Conservation (phyloP, 2,888 invertebrate species). For the Drosophila anomalipes region DNA sequence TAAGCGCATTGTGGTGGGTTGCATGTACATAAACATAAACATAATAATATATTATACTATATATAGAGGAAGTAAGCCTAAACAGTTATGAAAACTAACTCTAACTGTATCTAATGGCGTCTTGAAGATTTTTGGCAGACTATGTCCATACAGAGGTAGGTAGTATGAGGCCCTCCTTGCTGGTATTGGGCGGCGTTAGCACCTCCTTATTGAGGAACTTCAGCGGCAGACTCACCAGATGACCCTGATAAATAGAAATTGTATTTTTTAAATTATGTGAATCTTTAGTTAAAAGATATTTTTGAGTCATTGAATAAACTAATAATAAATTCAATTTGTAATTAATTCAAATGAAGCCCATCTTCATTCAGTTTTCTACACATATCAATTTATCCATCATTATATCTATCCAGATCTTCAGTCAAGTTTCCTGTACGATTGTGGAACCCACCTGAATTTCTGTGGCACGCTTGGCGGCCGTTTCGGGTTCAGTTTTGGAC, state of each 20-base stretch:
- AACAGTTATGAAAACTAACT: slow-evolving; percentile 10
- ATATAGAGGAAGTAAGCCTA: slow-evolving; percentile 19
- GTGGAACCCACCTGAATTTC: slow-evolving; percentile 88
- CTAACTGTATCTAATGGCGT: slow-evolving; percentile 41
- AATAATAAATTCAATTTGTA: not conserved
- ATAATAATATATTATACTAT: not conserved
- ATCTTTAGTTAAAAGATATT: not conserved
- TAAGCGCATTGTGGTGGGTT: slow-evolving; percentile 75
- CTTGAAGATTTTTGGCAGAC: slow-evolving; percentile 70
- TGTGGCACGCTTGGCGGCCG: slow-evolving; percentile 90
- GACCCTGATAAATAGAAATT: slow-evolving; percentile 87
- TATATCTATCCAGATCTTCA: not conserved
- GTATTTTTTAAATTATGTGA: not conserved
- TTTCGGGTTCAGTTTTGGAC: slow-evolving; percentile 89
- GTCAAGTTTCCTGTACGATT: not conserved
- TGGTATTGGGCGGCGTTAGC: slow-evolving; percentile 92
- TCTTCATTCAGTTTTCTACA: not conserved
- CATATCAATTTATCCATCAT: not conserved
- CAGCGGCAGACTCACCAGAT: slow-evolving; percentile 94
- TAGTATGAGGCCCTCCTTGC: slow-evolving; percentile 97
- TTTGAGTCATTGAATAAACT: not conserved
- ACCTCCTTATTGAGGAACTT: slow-evolving; percentile 95
- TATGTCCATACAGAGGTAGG: slow-evolving; percentile 97
- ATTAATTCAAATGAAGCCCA: not conserved
- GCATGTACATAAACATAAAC: slow-evolving; percentile 11